These are phyloP conservation scores for Papio anubis DNA, from an alignment of 2,113 vertebrate genomes.

Conservation along the genomic window DNA sequence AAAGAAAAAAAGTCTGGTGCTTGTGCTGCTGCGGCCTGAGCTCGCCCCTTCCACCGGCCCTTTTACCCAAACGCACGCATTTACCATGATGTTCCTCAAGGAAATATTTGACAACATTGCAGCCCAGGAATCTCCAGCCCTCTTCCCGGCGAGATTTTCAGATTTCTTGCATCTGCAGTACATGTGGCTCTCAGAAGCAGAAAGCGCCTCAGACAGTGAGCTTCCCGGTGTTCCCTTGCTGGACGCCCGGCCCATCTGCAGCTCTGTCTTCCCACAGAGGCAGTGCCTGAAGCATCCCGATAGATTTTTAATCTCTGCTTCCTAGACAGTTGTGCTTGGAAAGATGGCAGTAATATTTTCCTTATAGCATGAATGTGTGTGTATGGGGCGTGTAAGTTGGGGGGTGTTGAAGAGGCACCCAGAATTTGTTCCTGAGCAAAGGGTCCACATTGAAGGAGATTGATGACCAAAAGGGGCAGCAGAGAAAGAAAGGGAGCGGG, in stretches of 20 bases:
- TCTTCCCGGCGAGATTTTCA: slow-evolving; percentile 83
- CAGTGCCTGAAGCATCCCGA: neutral
- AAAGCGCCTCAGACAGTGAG: neutral
- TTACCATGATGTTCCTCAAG: slow-evolving; percentile 93
- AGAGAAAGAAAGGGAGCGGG: too few relatives aligned
- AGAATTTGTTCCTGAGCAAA: neutral
- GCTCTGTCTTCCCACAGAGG: slow-evolving; percentile 56
- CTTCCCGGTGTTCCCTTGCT: neutral
- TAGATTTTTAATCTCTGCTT: slow-evolving; percentile 26
- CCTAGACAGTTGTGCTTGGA: neutral
- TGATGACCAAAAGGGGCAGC: too few relatives aligned
- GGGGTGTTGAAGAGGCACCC: too few relatives aligned
- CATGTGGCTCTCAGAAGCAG: neutral
- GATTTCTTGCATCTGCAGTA: slow-evolving; percentile 72
- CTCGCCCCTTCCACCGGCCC: slow-evolving; percentile 62
- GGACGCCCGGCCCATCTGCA: neutral
- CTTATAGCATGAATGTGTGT: neutral
- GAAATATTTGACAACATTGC: slow-evolving; percentile 90
- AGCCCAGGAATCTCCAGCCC: slow-evolving; percentile 88
- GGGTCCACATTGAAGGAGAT: neutral
- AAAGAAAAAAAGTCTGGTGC: neutral
- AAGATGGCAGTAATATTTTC: neutral
- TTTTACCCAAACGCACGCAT: slow-evolving; percentile 81
- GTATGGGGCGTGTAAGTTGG: neutral
- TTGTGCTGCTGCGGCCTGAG: neutral